Evolutionary conservation across 1,140 invertebrate genomes (phyloP).

Genomic region (Dinoponera quadriceps): DNA sequence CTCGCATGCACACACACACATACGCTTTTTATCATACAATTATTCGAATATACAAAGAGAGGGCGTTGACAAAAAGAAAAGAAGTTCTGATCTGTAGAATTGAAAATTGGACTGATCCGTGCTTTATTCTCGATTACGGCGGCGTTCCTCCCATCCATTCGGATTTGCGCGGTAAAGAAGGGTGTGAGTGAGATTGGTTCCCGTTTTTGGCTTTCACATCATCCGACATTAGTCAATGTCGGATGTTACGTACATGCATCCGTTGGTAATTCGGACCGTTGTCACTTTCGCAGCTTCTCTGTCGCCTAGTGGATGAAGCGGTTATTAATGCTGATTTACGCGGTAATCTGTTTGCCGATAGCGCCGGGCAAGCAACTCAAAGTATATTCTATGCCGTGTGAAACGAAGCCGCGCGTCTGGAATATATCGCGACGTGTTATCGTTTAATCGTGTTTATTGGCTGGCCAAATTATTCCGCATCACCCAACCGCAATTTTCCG

Average conservation of each 20-base stretch:
- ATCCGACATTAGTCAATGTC: constrained; percentile 43
- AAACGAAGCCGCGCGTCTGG: neutral
- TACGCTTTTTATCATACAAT: neutral
- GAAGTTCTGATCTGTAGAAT: too few relatives aligned
- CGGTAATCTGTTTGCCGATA: constrained; percentile 14
- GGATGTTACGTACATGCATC: constrained; percentile 11
- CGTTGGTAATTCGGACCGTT: constrained; percentile 29
- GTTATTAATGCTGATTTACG: constrained; percentile 37
- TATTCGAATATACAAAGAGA: neutral
- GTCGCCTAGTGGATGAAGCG: constrained; percentile 22
- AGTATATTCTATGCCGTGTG: neutral
- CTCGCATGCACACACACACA: too few relatives aligned
- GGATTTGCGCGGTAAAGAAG: neutral
- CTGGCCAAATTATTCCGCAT: neutral
- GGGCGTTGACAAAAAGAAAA: too few relatives aligned
- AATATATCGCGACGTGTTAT: neutral
- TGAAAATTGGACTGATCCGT: too few relatives aligned
- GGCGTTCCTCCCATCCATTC: constrained; percentile 4
- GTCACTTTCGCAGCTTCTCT: constrained; percentile 51
- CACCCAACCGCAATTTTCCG: neutral
- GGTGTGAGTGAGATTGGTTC: neutral
- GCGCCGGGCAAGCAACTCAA: constrained; percentile 5
- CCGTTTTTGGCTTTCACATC: constrained; percentile 33
- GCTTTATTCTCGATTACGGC: constrained; percentile 38
- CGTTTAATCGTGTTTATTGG: neutral